Percentiles rank a stretch among this genome's conserved stretches.
These are phyloP conservation scores for Oscheius onirici DNA, from an alignment of 2,888 invertebrate genomes.

Conservation along the genomic window DNA sequence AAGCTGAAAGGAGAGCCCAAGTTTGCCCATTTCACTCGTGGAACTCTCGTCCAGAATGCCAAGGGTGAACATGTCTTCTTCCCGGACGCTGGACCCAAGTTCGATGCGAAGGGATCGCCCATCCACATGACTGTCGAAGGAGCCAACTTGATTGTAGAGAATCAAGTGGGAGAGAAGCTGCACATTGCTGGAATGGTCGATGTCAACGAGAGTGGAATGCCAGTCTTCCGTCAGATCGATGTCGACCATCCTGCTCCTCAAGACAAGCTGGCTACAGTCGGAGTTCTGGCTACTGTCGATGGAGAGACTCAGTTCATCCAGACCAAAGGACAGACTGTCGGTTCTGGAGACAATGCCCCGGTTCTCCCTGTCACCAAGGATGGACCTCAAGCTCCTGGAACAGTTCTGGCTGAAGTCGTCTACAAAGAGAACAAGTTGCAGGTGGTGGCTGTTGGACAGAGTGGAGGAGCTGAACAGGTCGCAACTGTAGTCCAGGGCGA, in stretches of 20 bases:
- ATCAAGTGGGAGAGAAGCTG: not conserved
- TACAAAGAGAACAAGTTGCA: not conserved
- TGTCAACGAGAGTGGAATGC: slow-evolving; percentile 26
- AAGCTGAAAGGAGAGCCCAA: slow-evolving; percentile 22
- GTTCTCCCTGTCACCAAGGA: slow-evolving; percentile 16
- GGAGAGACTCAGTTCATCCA: slow-evolving; percentile 9
- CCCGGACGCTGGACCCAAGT: slow-evolving; percentile 27
- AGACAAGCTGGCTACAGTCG: slow-evolving; percentile 28
- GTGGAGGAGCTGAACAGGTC: slow-evolving; percentile 10
- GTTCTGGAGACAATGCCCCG: slow-evolving; percentile 30
- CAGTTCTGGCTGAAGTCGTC: slow-evolving; percentile 19
- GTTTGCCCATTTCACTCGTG: slow-evolving; percentile 6
- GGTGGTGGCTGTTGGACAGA: slow-evolving; percentile 18
- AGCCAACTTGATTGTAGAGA: not conserved
- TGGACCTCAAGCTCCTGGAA: slow-evolving; percentile 18
- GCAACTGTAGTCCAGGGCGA: slow-evolving; percentile 14
- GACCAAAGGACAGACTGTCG: slow-evolving; percentile 32
- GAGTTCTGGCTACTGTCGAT: slow-evolving; percentile 10
- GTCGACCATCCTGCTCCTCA: slow-evolving; percentile 18
- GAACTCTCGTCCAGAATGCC: slow-evolving; percentile 16
- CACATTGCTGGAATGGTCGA: slow-evolving; percentile 26
- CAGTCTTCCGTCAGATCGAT: slow-evolving; percentile 22
- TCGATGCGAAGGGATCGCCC: slow-evolving; percentile 20
- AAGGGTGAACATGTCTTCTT: slow-evolving; percentile 28
- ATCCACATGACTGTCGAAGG: not conserved